phyloP scores from a whole-genome alignment of 1,140 invertebrate genomes.

The Drosophila santomea region DNA sequence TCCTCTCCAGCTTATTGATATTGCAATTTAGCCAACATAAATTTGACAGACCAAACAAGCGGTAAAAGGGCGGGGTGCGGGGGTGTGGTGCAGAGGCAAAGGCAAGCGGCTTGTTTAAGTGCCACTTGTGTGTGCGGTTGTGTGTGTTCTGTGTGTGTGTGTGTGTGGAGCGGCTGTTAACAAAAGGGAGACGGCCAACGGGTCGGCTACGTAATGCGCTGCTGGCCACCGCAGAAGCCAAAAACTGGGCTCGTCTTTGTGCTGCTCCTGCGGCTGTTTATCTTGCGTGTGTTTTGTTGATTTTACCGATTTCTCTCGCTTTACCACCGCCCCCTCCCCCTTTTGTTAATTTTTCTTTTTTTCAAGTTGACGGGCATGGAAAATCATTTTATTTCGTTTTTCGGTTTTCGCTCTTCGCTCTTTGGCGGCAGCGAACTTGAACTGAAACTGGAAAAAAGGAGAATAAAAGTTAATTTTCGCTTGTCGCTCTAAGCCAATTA shows the following conservation, averaged over 20 bases:
- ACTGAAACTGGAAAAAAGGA: neutral
- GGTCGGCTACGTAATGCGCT: slow-evolving; percentile 45
- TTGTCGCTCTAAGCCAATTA: slow-evolving; percentile 82
- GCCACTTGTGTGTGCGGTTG: slow-evolving; percentile 20
- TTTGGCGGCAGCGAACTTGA: neutral
- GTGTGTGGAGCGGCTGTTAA: neutral
- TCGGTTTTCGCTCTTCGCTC: slow-evolving; percentile 35
- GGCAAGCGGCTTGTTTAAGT: slow-evolving; percentile 19
- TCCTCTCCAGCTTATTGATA: slow-evolving; percentile 60
- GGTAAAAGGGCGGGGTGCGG: neutral
- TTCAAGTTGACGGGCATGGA: slow-evolving; percentile 54
- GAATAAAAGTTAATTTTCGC: slow-evolving; percentile 81
- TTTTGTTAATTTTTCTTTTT: slow-evolving; percentile 59
- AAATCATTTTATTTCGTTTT: slow-evolving; percentile 52
- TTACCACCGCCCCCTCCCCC: neutral
- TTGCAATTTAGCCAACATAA: slow-evolving; percentile 70
- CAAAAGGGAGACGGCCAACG: slow-evolving; percentile 25
- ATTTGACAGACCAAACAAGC: slow-evolving; percentile 39
- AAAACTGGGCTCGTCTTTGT: slow-evolving; percentile 29
- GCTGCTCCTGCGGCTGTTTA: slow-evolving; percentile 58
- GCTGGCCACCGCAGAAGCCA: slow-evolving; percentile 31
- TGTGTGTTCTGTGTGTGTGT: neutral
- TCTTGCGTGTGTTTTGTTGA: slow-evolving; percentile 80
- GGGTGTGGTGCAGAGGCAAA: neutral
- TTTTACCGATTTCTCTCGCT: slow-evolving; percentile 72